These are phyloP conservation scores for Semnornis frantzii DNA, from an alignment of 2,113 vertebrate genomes.

Conservation along the genomic window DNA sequence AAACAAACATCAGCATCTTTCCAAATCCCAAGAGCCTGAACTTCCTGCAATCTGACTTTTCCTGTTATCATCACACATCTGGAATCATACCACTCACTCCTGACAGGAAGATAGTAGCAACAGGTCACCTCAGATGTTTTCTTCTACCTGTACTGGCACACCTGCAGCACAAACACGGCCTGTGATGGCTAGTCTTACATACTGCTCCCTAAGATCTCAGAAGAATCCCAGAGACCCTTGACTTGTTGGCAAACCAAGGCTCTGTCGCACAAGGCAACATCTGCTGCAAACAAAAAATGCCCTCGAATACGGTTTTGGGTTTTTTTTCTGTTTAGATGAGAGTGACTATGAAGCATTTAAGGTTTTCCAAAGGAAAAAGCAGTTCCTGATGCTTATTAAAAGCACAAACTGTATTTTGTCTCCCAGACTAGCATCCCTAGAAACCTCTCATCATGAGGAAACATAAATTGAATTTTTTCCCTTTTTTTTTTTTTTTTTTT, in stretches of 20 bases:
- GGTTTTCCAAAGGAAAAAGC: conserved; percentile 1
- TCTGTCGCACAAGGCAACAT: neutral
- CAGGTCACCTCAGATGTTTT: neutral
- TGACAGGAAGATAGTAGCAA: neutral
- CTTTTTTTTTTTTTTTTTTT: neutral
- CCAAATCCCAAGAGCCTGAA: neutral
- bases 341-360: neutral
- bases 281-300: conserved; percentile 21
- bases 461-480: conserved; percentile 13
- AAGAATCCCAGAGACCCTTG: neutral
- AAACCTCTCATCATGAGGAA: conserved; percentile 29
- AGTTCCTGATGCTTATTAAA: conserved; percentile 31
- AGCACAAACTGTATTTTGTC: neutral
- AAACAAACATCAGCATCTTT: conserved; percentile 26
- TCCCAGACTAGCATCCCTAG: neutral
- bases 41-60: neutral
- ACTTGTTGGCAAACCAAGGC: neutral
- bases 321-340: neutral
- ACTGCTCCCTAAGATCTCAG: neutral
- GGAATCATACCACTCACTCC: neutral
- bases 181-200: neutral
- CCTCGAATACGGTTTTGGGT: neutral
- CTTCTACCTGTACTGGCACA: neutral
- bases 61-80: neutral
- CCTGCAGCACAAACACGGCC: neutral